A percentile compares a stretch with the other conserved stretches of the same genome.
These are phyloP conservation scores for Solea senegalensis DNA, from an alignment of 2,113 vertebrate species.

Conservation along the genomic window DNA sequence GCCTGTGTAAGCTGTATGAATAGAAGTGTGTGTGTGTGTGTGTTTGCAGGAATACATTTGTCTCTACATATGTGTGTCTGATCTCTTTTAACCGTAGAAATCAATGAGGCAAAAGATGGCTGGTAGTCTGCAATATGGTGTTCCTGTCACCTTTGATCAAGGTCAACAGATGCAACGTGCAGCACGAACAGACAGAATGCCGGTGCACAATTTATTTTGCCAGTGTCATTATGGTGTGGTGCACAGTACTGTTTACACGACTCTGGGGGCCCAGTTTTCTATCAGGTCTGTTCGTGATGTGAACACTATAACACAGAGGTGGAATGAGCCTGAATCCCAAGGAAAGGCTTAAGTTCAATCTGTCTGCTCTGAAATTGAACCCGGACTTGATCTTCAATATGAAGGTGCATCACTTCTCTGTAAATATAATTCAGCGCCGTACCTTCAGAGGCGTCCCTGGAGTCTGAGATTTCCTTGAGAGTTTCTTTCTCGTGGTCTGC, in stretches of 20 bases:
- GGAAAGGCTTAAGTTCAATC: conserved; percentile 53
- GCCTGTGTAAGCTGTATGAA: conserved; percentile 9
- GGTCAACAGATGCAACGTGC: conserved; percentile 48
- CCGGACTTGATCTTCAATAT: conserved; percentile 35
- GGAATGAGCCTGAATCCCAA: conserved; percentile 57
- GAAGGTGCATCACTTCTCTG: conserved; percentile 43
- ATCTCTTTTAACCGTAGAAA: conserved; percentile 25
- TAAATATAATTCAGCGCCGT: conserved; percentile 53
- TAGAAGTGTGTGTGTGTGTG: conserved; percentile 14
- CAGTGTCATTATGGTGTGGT: conserved; percentile 32
- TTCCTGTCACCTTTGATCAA: conserved; percentile 58
- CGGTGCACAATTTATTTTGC: conserved; percentile 27
- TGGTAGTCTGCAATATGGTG: conserved; percentile 36
- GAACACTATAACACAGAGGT: conserved; percentile 45
- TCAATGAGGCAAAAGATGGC: conserved; percentile 54
- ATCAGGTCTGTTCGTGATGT: conserved; percentile 38
- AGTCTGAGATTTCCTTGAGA: conserved; percentile 28
- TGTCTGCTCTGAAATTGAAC: conserved; percentile 52
- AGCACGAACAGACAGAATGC: conserved; percentile 46
- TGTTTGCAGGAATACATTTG: conserved; percentile 7
- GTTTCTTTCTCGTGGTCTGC: conserved; percentile 33
- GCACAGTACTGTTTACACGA: conserved; percentile 43
- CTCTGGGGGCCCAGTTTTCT: conserved; percentile 53
- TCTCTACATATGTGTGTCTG: conserved; percentile 18
- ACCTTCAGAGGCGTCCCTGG: conserved; percentile 68